Percentiles rank a stretch among this genome's conserved stretches.
phyloP scores from a whole-genome alignment of 2,888 invertebrate genomes.

The Drosophila meridionalis region DNA sequence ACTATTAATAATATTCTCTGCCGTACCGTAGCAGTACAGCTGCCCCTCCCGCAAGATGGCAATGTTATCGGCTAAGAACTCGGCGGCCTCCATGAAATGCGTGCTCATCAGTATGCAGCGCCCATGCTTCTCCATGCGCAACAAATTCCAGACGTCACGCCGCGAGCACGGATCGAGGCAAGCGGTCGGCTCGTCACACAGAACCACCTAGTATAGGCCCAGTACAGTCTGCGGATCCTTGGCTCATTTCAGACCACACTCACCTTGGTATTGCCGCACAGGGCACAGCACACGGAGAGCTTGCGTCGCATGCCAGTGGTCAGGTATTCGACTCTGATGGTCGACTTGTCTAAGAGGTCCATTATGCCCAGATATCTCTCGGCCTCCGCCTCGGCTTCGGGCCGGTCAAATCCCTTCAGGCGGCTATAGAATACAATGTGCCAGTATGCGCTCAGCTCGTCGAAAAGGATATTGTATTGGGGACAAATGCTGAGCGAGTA shows the following conservation, averaged over 20 bases:
- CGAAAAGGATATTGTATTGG: conserved; percentile 93
- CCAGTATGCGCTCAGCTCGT: conserved; percentile 91
- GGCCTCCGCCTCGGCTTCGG: conserved; percentile 87
- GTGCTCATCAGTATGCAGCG: conserved; percentile 92
- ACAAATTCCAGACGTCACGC: conserved; percentile 91
- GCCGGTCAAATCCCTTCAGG: conserved; percentile 87
- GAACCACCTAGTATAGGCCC: conserved; percentile 85
- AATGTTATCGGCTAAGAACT: conserved; percentile 92
- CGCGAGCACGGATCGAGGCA: conserved; percentile 94
- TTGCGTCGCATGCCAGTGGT: conserved; percentile 91
- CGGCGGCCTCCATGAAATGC: conserved; percentile 95
- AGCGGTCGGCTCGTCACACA: conserved; percentile 91
- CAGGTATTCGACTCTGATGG: conserved; percentile 86
- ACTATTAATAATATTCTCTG: conserved; percentile 91
- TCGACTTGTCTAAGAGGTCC: conserved; percentile 88
- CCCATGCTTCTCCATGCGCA: conserved; percentile 89
- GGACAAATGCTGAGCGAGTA: conserved; percentile 91
- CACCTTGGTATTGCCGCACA: conserved; percentile 89
- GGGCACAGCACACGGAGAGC: conserved; percentile 88
- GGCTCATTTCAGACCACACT: neutral
- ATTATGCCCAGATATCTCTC: conserved; percentile 87
- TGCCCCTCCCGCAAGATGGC: conserved; percentile 93
- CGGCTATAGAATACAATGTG: conserved; percentile 92
- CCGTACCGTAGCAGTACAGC: conserved; percentile 91
- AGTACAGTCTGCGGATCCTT: neutral